A percentile compares a stretch with the other conserved stretches of the same genome.
Conservation (phyloP, 2,888 invertebrate genomes). For the Alentia gelatinosa region DNA sequence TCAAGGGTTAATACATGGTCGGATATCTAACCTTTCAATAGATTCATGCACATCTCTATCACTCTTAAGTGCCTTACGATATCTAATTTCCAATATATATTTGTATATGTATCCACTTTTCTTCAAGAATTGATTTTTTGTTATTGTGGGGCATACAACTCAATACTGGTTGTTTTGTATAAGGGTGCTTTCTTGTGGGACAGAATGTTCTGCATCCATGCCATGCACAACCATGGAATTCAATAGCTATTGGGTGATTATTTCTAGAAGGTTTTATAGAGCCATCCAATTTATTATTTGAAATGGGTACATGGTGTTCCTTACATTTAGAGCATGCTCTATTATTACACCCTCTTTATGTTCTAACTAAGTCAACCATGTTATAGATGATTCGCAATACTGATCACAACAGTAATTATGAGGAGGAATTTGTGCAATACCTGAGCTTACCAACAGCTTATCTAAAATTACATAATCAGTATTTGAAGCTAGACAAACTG, state of each 20-base stretch:
- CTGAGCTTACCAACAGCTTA: background rate
- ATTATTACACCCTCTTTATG: background rate
- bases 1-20: background rate
- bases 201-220: background rate
- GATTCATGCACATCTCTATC: background rate
- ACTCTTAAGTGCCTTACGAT: background rate
- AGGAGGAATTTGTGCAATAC: background rate
- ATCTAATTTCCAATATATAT: background rate
- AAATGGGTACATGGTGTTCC: background rate
- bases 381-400: background rate
- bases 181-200: background rate
- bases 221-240: background rate
- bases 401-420: background rate
- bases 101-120: background rate
- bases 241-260: background rate
- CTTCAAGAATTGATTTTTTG: background rate
- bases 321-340: background rate
- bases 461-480: background rate
- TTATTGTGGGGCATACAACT: background rate
- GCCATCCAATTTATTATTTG: background rate
- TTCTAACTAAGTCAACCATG: background rate
- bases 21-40: background rate
- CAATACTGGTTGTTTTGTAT: background rate
- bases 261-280: background rate
- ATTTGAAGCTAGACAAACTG: background rate